Evolutionary conservation across 2,113 vertebrate genomes (phyloP), one percentile per base, ranked within the genome.

Genomic region (Chamaea fasciata): DNA sequence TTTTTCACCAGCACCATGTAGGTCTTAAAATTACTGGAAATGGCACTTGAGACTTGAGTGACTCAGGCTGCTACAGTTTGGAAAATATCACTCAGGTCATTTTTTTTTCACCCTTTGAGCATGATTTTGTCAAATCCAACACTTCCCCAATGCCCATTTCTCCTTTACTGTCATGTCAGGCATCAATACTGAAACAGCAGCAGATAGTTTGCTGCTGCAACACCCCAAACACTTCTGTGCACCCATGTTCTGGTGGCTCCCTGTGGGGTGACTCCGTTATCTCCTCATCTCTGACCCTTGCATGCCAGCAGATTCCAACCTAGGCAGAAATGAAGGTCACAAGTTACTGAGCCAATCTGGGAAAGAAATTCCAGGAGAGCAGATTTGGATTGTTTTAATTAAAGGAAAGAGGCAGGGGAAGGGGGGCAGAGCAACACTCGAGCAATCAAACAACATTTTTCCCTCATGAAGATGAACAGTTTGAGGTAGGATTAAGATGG

Each of bases 351-450:
- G 92, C 89, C 6, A 33, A 69, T 83, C 16, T 82, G 75, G 88
- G 86, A 94, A 92, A 67, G 82, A 92, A 96, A 97, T 96, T 97
- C 96, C 94, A 89, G 69, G 67, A 89, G 78, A 91, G 95, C 90
- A 92, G 83, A 94, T 93, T 30, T 1, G 55, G 71, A 68, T 91
- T 94, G 91, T 92, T 96, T 94, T 95, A 96, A 97, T 97, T 95
- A 98, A 97, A 97, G 94, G 96, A 95, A 97, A 97, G 98, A 98
- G 98, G 98, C 96, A 97, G 96, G 57, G 74, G 89, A 90, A 81
- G 68, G 80, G 91, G 92, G 96, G 89, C 50, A 59, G 39, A 93
- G 89, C 14, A 87, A 68, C 81, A 76, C 70, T 88, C 8, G 8
- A 81, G 69, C 81, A 84, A 80, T 60, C 94, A 83, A 82, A 94